Conservation (phyloP, 2,888 invertebrate species). For the Diarsia brunnea region DNA sequence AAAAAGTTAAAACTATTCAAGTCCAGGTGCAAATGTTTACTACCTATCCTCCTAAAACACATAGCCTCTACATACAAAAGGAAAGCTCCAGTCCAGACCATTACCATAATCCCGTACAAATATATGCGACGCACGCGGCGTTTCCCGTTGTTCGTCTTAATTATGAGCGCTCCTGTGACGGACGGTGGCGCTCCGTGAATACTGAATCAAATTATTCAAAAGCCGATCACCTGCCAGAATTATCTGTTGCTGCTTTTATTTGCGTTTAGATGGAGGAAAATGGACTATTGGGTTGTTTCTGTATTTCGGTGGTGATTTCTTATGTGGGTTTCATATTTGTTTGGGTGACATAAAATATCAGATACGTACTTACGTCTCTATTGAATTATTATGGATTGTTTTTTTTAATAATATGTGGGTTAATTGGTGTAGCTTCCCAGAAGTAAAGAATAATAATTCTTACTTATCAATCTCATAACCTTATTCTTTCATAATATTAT, state of each 20-base stretch:
- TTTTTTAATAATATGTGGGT: not conserved
- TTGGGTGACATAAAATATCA: not conserved
- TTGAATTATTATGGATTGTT: not conserved
- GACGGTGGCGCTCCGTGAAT: slow-evolving; percentile 70
- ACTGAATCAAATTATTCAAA: slow-evolving; percentile 67
- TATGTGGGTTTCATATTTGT: not conserved
- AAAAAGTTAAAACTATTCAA: not conserved
- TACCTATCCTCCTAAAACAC: slow-evolving; percentile 5
- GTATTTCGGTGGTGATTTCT: not conserved
- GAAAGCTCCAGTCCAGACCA: slow-evolving; percentile 45
- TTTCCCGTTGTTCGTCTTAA: slow-evolving; percentile 74
- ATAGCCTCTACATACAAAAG: slow-evolving; percentile 19
- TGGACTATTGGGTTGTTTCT: not conserved
- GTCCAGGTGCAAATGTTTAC: slow-evolving; percentile 31
- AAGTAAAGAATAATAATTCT: not conserved
- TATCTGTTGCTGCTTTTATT: slow-evolving; percentile 50
- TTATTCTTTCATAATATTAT: not conserved
- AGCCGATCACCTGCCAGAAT: slow-evolving; percentile 43
- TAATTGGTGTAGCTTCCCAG: not conserved
- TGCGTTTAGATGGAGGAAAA: slow-evolving; percentile 23
- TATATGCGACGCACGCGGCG: slow-evolving; percentile 74
- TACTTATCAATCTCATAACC: not conserved
- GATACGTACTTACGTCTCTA: not conserved
- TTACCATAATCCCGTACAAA: slow-evolving; percentile 78
- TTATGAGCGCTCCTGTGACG: slow-evolving; percentile 75